phyloP scores from a whole-genome alignment of 1,140 invertebrate genomes.

The Drosophila quadrilineata region DNA sequence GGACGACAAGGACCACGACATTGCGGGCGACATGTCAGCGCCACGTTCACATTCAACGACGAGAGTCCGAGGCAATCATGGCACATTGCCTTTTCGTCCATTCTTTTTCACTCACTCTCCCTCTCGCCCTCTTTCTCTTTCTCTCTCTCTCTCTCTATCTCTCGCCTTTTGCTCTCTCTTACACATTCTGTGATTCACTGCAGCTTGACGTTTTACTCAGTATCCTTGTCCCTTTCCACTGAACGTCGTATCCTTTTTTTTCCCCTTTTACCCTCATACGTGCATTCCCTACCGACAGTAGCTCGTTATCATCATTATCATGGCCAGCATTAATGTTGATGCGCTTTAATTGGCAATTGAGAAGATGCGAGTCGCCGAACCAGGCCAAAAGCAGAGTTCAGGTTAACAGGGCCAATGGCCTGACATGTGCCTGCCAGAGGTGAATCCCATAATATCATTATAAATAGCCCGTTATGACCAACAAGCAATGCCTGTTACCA shows the following conservation, averaged over 20 bases:
- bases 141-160: not conserved
- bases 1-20: constrained; percentile 57
- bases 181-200: too few relatives aligned
- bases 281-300: constrained; percentile 53
- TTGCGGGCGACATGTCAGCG: constrained; percentile 61
- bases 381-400: not conserved
- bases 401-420: not conserved
- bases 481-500: constrained; percentile 1
- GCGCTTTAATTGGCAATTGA: constrained; percentile 74
- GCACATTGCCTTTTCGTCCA: constrained; percentile 21
- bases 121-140: not conserved
- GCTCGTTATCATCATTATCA: constrained; percentile 68
- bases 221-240: too few relatives aligned
- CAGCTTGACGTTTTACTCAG: too few relatives aligned
- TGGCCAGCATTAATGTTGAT: constrained; percentile 68
- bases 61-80: constrained; percentile 44
- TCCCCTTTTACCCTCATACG: constrained; percentile 43
- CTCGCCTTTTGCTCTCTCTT: not conserved
- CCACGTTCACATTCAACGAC: constrained; percentile 32
- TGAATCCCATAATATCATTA: constrained; percentile 60
- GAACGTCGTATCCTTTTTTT: constrained; percentile 13
- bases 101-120: constrained; percentile 10
- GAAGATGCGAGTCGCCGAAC: constrained; percentile 38
- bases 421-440: constrained; percentile 34
- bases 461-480: constrained; percentile 22